These are phyloP conservation scores for Colistium nudipinnis DNA, from an alignment of 2,113 vertebrate species.

Conservation along the genomic window DNA sequence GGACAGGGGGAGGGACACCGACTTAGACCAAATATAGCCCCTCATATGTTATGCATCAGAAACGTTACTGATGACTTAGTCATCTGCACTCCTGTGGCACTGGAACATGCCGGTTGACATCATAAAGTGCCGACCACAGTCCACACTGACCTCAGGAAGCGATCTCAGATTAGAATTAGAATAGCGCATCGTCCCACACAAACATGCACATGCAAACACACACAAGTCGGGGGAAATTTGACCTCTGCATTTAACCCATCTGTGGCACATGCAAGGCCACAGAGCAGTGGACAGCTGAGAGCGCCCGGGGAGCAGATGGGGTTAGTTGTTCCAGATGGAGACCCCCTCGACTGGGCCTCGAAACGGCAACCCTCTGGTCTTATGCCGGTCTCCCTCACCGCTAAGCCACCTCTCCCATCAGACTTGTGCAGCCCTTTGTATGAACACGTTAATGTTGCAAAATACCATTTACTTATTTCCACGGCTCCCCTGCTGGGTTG, in stretches of 20 bases:
- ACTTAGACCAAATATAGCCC: conserved; percentile 53
- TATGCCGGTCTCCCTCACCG: too few relatives aligned
- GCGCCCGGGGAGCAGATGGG: too few relatives aligned
- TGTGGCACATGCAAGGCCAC: too few relatives aligned
- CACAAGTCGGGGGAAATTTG: too few relatives aligned
- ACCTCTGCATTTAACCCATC: too few relatives aligned
- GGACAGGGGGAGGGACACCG: conserved; percentile 22
- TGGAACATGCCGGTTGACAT: conserved; percentile 12
- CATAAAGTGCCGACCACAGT: conserved; percentile 1
- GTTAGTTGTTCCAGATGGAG: too few relatives aligned
- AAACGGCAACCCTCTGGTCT: too few relatives aligned
- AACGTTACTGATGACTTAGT: conserved; percentile 51
- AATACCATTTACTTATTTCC: not conserved
- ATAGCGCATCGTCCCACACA: too few relatives aligned
- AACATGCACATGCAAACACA: too few relatives aligned
- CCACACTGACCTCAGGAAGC: conserved; percentile 3
- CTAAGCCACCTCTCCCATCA: too few relatives aligned
- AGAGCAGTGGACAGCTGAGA: too few relatives aligned
- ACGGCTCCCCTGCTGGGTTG: not conserved
- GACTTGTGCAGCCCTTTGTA: not conserved
- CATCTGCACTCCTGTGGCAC: conserved; percentile 13
- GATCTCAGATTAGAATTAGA: conserved; percentile 3
- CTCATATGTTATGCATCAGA: conserved; percentile 61
- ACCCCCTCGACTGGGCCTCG: too few relatives aligned
- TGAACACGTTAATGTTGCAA: not conserved